Evolutionary conservation across 2,113 vertebrate species (phyloP).

Genomic region (Hypanus sabinus): DNA sequence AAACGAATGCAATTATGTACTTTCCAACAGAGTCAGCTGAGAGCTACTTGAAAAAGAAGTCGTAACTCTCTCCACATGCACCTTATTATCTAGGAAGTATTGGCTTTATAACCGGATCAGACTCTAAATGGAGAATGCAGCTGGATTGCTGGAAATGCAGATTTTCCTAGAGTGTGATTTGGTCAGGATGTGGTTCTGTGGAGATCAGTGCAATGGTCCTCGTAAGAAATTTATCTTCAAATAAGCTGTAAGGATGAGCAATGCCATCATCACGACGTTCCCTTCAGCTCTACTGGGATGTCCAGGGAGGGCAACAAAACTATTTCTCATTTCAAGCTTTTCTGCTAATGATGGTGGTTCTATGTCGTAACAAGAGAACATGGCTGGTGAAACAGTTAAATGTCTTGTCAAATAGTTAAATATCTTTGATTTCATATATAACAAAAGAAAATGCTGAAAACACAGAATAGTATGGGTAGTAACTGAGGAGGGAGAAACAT

Average conservation of each 20-base stretch:
- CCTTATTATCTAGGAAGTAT: not conserved
- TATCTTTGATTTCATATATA: not conserved
- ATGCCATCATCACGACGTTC: not conserved
- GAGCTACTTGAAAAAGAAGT: not conserved
- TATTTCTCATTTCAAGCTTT: not conserved
- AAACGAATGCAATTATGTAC: not conserved
- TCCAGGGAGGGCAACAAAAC: not conserved
- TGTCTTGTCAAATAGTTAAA: not conserved
- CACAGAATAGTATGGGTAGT: too few relatives aligned
- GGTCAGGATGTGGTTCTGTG: not conserved
- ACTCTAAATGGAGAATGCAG: not conserved
- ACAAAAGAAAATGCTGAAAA: too few relatives aligned
- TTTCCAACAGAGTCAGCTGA: too few relatives aligned
- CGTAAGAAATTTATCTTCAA: not conserved
- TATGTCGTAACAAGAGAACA: not conserved
- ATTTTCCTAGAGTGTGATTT: not conserved
- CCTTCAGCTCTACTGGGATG: not conserved
- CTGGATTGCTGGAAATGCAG: not conserved
- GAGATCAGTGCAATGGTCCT: not conserved
- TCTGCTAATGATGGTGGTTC: not conserved
- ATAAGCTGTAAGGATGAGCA: not conserved
- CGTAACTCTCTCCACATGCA: not conserved
- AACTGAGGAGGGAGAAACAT: too few relatives aligned
- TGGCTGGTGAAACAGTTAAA: not conserved
- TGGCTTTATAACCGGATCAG: not conserved